Percentiles rank a stretch among this genome's conserved stretches.
These are phyloP conservation scores for Podiceps cristatus DNA, from an alignment of 2,113 vertebrate species.

Conservation along the genomic window DNA sequence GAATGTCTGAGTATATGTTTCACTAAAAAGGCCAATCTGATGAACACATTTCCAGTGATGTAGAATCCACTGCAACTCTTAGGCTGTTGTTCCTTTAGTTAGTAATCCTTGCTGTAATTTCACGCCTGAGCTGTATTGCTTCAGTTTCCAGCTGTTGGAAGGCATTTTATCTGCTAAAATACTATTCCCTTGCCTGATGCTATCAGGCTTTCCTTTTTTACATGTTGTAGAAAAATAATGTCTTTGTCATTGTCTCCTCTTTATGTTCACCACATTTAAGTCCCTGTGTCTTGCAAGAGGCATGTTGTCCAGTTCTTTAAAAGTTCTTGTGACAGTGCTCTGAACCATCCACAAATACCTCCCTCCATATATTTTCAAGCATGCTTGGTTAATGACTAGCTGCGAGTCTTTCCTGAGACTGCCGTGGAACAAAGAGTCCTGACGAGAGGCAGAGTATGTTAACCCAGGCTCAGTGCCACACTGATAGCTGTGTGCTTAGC, in stretches of 20 bases:
- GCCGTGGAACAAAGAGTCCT: not conserved
- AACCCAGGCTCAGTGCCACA: constrained; percentile 39
- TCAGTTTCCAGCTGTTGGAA: constrained; percentile 30
- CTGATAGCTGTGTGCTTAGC: constrained; percentile 38
- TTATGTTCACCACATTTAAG: not conserved
- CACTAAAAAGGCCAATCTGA: not conserved
- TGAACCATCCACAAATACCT: not conserved
- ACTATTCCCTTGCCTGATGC: not conserved
- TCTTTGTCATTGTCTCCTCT: not conserved
- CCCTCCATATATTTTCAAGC: not conserved
- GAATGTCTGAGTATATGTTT: constrained; percentile 22
- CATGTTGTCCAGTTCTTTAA: not conserved
- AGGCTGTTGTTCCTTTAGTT: not conserved
- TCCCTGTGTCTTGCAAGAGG: not conserved
- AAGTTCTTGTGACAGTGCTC: not conserved
- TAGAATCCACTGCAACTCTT: not conserved
- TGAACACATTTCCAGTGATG: constrained; percentile 7
- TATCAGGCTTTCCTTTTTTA: not conserved
- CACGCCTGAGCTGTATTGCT: not conserved
- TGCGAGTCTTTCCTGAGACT: not conserved
- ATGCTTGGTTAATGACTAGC: not conserved
- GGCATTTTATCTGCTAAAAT: constrained; percentile 30
- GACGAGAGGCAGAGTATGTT: not conserved
- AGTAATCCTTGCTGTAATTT: constrained; percentile 15
- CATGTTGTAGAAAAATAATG: not conserved